Conservation (phyloP, 2,888 invertebrate species). For the Biston betularia region DNA sequence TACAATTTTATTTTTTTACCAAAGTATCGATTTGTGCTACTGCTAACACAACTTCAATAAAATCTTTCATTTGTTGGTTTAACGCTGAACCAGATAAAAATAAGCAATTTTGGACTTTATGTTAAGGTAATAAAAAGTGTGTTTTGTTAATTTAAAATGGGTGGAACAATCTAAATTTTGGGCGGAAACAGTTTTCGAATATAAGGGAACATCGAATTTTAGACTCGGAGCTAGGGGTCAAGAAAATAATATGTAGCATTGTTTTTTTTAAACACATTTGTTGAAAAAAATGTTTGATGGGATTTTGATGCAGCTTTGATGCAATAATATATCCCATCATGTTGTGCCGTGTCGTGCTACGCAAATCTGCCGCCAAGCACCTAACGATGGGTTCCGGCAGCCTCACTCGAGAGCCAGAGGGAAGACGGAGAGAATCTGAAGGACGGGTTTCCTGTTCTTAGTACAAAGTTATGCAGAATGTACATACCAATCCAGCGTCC, state of each 20-base stretch:
- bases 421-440: no score
- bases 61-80: constrained; percentile 50
- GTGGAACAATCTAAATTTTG: constrained; percentile 73
- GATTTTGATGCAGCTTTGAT: no score
- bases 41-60: not conserved
- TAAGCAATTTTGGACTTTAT: constrained; percentile 50
- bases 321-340: no score
- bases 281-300: no score
- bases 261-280: not conserved
- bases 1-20: not conserved
- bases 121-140: constrained; percentile 40
- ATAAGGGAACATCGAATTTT: constrained; percentile 67
- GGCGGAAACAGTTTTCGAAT: constrained; percentile 68
- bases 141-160: constrained; percentile 45
- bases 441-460: no score
- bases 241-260: not conserved
- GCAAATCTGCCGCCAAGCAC: no score
- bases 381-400: no score
- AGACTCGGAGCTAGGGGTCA: constrained; percentile 50
- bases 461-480: no score
- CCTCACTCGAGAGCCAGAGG: no score
- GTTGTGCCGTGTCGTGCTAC: no score
- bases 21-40: constrained; percentile 13
- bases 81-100: constrained; percentile 39
- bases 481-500: no score